These are phyloP conservation scores for Cervus canadensis DNA, from an alignment of 2,113 vertebrate genomes.

Conservation along the genomic window DNA sequence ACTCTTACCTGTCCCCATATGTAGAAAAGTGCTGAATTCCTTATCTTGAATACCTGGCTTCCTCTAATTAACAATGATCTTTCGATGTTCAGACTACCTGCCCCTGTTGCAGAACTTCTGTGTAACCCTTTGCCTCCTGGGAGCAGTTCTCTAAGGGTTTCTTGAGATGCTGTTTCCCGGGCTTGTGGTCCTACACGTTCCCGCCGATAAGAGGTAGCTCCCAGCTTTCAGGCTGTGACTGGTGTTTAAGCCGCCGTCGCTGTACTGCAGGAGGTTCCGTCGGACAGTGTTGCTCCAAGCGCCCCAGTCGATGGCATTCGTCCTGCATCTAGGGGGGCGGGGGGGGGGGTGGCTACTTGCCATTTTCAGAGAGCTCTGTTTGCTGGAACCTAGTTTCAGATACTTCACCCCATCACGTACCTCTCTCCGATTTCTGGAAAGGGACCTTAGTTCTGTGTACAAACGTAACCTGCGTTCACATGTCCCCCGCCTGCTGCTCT, in stretches of 20 bases:
- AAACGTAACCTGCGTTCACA: not conserved
- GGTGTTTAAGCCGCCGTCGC: not conserved
- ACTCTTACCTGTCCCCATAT: not conserved
- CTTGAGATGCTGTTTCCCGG: not conserved
- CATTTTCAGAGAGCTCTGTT: not conserved
- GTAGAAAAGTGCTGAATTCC: not conserved
- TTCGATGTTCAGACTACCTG: not conserved
- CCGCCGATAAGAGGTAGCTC: not conserved
- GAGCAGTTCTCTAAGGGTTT: not conserved
- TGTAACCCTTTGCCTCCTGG: not conserved
- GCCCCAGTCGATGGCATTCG: not conserved
- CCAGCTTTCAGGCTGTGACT: not conserved
- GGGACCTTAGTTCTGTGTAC: not conserved
- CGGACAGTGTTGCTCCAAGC: no score
- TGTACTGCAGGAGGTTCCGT: fast-evolving
- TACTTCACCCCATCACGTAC: not conserved
- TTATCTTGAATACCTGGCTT: not conserved
- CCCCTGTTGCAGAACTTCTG: not conserved
- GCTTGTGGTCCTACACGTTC: not conserved
- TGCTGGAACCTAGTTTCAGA: not conserved
- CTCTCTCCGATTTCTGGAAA: not conserved
- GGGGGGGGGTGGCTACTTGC: not conserved
- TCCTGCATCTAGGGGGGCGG: not conserved
- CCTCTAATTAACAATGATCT: not conserved
- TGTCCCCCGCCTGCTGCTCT: not conserved